Percentiles rank a stretch among this genome's conserved stretches.
phyloP scores from a whole-genome alignment of 2,888 invertebrate species.

The Eristalis tenax region DNA sequence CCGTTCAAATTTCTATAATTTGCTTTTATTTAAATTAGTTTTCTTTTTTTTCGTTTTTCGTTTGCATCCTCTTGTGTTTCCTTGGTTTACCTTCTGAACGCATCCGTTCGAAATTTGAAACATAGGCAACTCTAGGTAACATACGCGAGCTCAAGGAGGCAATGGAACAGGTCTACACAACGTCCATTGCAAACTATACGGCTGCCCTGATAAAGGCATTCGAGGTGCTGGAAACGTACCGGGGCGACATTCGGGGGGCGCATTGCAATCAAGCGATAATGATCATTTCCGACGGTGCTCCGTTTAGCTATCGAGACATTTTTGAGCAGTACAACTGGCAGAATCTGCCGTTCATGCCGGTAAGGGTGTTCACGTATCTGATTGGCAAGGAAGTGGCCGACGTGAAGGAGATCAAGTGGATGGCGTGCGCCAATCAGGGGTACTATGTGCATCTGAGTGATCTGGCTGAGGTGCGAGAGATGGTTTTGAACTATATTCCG shows the following conservation, averaged over 20 bases:
- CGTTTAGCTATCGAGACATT: slow-evolving; percentile 95
- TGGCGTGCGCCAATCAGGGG: slow-evolving; percentile 98
- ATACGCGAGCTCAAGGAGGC: slow-evolving; percentile 90
- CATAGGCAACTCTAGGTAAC: slow-evolving; percentile 92
- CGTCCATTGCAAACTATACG: slow-evolving; percentile 96
- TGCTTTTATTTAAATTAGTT: slow-evolving; percentile 17
- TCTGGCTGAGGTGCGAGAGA: slow-evolving; percentile 97
- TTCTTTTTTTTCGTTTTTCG: background rate
- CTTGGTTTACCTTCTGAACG: background rate
- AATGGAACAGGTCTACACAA: slow-evolving; percentile 89
- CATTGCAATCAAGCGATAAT: slow-evolving; percentile 97
- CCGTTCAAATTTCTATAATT: slow-evolving; percentile 21
- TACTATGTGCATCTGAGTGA: slow-evolving; percentile 98
- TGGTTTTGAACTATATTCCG: slow-evolving; percentile 97
- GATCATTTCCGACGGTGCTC: slow-evolving; percentile 99
- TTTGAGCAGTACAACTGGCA: slow-evolving; percentile 95
- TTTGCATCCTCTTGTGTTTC: background rate
- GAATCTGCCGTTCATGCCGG: slow-evolving; percentile 88
- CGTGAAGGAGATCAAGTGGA: slow-evolving; percentile 96
- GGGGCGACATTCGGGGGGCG: slow-evolving; percentile 85
- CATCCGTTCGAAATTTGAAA: slow-evolving; percentile 20
- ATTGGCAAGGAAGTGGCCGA: slow-evolving; percentile 97
- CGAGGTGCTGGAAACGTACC: slow-evolving; percentile 88
- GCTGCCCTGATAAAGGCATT: slow-evolving; percentile 94
- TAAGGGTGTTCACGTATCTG: slow-evolving; percentile 98